Evolutionary conservation across 2,113 vertebrate species (phyloP).

Genomic region (Cyphomyrus plagiostoma): DNA sequence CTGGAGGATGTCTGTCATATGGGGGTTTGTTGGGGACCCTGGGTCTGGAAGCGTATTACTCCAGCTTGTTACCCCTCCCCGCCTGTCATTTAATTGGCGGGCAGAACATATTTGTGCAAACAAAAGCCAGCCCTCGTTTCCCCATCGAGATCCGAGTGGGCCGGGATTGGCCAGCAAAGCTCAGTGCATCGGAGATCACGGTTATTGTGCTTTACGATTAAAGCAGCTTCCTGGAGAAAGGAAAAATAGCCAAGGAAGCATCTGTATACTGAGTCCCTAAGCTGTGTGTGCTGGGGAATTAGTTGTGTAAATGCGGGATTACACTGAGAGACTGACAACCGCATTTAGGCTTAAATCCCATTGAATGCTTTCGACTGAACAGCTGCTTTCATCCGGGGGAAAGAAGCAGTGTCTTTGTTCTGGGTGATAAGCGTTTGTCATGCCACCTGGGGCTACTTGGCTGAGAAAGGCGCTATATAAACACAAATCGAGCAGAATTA

Average conservation of each 20-base stretch:
- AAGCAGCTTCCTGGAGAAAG: neutral
- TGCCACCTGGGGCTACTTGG: neutral
- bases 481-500: neutral
- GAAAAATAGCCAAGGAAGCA: neutral
- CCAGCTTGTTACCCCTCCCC: neutral
- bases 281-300: conserved; percentile 1
- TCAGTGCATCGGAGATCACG: neutral
- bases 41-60: neutral
- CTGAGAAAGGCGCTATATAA: neutral
- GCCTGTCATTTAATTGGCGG: neutral
- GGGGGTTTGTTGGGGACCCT: neutral
- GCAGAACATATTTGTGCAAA: neutral
- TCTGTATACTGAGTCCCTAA: neutral
- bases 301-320: conserved; percentile 7
- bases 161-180: neutral
- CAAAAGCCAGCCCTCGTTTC: neutral
- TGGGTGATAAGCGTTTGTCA: neutral
- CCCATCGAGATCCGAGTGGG: neutral
- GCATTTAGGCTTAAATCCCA: conserved; percentile 11
- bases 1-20: neutral
- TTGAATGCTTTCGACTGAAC: conserved; percentile 2
- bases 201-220: neutral
- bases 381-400: neutral
- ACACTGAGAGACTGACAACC: conserved; percentile 7
- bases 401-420: neutral